Base-by-base conservation (phyloP, 2,888 invertebrate genomes). In the Leptinotarsa peninsularis region DNA sequence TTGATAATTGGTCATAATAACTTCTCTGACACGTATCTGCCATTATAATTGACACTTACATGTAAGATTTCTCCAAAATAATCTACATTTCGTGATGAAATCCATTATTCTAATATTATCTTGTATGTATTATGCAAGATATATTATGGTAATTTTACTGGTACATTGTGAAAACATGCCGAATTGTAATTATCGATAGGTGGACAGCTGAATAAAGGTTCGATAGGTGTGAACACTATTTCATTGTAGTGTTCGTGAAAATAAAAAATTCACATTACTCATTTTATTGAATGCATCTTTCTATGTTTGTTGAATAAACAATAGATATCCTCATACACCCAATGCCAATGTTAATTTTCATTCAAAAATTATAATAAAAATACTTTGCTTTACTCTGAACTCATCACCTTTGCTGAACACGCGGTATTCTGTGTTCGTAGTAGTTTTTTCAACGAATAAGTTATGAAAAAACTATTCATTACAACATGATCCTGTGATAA, bases 1-100 rank as follows among this genome's bases (percentile, higher is more conserved):
- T 58, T 49, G 67, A 72, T 72, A 50, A 67, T 54, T 67, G 49
- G n/a, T 50, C 67, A 67, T 33, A 50, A 67, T 67, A 58, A 72
- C 67, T 56, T 72, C 67, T 72, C 23, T 4, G 5, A 21, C 50
- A 27, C 67, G 18, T 67, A 43, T 43, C 67, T 33, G 17, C 15
- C 33, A n/a, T 7, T 10, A 17, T 15, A 43, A 63, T 52, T 27
- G 14, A n/a, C 49, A 67, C 3, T 67, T n/a, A 63, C 43, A 63
- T n/a, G 63, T 27, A 63, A 18, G 43, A 33, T 63, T 33, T 33
- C 63, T 63, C 43, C 43, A 63, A 63, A 63, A 43, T 15, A 43
- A 63, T 7, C 17, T 23, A 63, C n/a, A 63, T n/a, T 63, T 63
- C 63, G 63, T 63, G 63, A 63, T 43, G 33, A 63, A 63, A 63